Percentiles rank a stretch among this genome's conserved stretches.
phyloP scores from a whole-genome alignment of 2,888 invertebrate species.

The Acrobasis repandana region DNA sequence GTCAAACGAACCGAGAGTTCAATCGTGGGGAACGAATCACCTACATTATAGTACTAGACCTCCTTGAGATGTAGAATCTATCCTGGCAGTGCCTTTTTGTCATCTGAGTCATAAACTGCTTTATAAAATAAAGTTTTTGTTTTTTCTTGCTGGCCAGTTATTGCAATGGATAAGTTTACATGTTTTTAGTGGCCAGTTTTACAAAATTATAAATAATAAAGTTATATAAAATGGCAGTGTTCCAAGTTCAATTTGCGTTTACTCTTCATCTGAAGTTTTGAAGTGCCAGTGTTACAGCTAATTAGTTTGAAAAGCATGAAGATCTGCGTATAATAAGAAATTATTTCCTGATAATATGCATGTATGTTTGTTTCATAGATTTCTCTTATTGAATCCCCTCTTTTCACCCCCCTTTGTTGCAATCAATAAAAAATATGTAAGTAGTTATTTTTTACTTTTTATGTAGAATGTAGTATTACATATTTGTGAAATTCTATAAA shows the following conservation, averaged over 20 bases:
- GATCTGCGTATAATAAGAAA: neutral
- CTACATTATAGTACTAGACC: conserved; percentile 48
- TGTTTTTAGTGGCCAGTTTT: neutral
- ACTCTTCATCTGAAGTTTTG: conserved; percentile 2
- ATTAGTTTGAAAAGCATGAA: conserved; percentile 3
- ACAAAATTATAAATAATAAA: conserved; percentile 7
- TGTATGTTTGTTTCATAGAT: neutral
- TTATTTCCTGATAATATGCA: conserved; percentile 6
- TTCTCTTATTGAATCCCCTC: neutral
- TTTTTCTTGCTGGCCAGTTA: neutral
- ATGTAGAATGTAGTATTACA: no score
- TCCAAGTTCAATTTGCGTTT: conserved; percentile 20
- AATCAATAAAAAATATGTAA: no score
- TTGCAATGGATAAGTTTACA: no score
- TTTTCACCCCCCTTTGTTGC: no score
- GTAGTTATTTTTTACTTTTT: no score
- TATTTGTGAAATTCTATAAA: no score
- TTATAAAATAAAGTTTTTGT: neutral
- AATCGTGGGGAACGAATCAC: conserved; percentile 63
- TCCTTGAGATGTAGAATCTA: conserved; percentile 60
- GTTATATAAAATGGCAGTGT: conserved; percentile 15
- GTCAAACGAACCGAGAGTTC: conserved; percentile 42
- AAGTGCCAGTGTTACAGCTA: conserved; percentile 12
- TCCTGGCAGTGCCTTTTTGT: conserved; percentile 46
- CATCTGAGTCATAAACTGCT: conserved; percentile 39